Base-by-base conservation (phyloP, 2,888 invertebrate genomes). In the Gari tellinella region DNA sequence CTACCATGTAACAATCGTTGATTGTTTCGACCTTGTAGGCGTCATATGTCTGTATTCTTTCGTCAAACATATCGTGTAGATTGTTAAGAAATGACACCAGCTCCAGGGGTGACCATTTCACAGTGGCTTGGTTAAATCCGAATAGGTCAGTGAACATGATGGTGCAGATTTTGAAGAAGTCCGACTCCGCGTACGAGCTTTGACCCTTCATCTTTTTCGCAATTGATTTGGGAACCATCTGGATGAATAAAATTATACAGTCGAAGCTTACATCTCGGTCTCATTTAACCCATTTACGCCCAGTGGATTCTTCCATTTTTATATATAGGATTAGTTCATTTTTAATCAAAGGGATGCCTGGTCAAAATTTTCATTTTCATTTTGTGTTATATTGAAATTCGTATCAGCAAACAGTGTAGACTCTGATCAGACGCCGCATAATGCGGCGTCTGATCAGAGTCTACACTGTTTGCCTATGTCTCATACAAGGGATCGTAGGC, bases 1-100 rank as follows among this genome's bases (percentile, higher is more conserved):
- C 85, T 0, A 87, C 70, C 86, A 87, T 87, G 57, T 83, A 84
- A 41, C 78, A 84, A 48, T 87, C 86, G 38, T 82, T 83, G 23
- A 87, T 84, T 1, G 83, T 84, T 46, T 87, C 86, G 45, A 87
- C 85, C 56, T 86, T 87, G 65, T 85, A 87, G 1, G 85, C 82
- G 45, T 87, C 84, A 52, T 77, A 81, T 38, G 66, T 72, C 37
- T 72, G 81, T 5, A 86, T 69, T 23, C 76, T 38, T 17, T 81
- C 75, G 26, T 87, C 86, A 10, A 86, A 51, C 3, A 69, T 40
- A 0, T 31, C 49, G 66, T 83, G 84, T 3, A 85, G 52, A 10
- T 61, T 67, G 64, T 84, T 83, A 21, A 86, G 62, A 23, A 86
- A 65, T 1, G 62, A 53, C n/a, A 84, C 78, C 8, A 86, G 60